Base-by-base conservation (phyloP, 2,113 vertebrate species). In the Oryctolagus cuniculus region DNA sequence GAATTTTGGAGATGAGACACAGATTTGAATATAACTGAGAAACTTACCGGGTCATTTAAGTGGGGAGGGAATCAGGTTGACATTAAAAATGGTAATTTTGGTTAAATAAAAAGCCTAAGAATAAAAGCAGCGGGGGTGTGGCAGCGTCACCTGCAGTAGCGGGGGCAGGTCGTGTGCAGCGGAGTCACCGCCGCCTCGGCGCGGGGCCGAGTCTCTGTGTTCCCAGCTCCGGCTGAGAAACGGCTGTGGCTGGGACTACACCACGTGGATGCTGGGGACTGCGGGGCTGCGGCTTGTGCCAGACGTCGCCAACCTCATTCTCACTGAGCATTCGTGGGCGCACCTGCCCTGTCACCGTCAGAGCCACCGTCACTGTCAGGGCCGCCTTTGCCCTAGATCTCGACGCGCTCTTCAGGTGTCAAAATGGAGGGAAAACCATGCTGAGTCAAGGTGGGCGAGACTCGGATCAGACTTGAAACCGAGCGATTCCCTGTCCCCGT, bases 211-310 rank as follows among this genome's bases (percentile, higher is more conserved):
- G 67, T 6, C 44, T 44, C 44, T 58, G 6, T n/a, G 8, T 63
- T 38, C 49, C 49, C 29, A 34, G 10, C 51, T 63, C 27, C 3
- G 12, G 49, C 69, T 58, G 79, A 36, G 29, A 66, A 16, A 6
- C 1, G 0, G 0, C 2, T 9, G 70, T 44, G 17, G 6, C 6
- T 6, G 6, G 0, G 6, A 29, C 58, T 3, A 19, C 1, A 0
- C 17, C 67, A 21, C 21, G 29, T n/a, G 29, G 1, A 10, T 10
- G 1, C 6, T 6, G n/a, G 44, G n/a, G 58, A 15, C 11, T 44
- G 44, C 44, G 44, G 44, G 44, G 44, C 44, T 6, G 44, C 44
- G 44, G 44, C 44, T 44, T 44, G 44, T 44, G 44, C 44, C 44
- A 5, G 44, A 44, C 6, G 44, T 44, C 44, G 44, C 44, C 44